Base-by-base conservation (phyloP, 2,888 invertebrate genomes). In the Acrocyrtus sp. region DNA sequence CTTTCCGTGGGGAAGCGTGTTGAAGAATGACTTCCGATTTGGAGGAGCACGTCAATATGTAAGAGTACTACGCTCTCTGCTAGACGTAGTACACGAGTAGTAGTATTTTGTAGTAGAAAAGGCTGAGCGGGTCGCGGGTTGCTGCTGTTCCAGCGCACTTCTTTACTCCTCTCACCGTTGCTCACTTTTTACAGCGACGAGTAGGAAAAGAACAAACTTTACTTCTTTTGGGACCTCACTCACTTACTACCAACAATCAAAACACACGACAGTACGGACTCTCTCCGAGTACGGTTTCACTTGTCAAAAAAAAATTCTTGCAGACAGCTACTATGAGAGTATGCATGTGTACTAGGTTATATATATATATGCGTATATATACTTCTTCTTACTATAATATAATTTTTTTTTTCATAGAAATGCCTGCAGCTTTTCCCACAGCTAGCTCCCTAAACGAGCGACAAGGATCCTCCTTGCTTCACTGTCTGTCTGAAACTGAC, bases 21-120 rank as follows among this genome's bases (percentile, higher is more conserved):
- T 72, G 63, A 75, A 51, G 68, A 75, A 72, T 75, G 75, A 75
- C 57, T 67, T 63, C 63, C 67, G 65, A 61, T 58, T 58, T 54
- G 39, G 53, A 58, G 47, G 41, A 54, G 61, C 75, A 75, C 68
- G 65, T 67, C 62, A 58, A 75, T 75, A 72, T 75, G 60, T 75
- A 75, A 53, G 56, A 47, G 47, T 60, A 60, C 53, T 68, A 47
- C n/a, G n/a, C n/a, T n/a, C n/a, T n/a, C n/a, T n/a, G n/a, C n/a
- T n/a, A n/a, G n/a, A n/a, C n/a, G n/a, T n/a, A n/a, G n/a, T n/a
- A n/a, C 50, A 26, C 61, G 24, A 45, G 61, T 50, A 34, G 50
- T 58, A 47, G 58, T 58, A 47, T 39, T 21, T 39, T 6, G 39
- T 26, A 47, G 34, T 15, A 15, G 47, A 47, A 48, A 48, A 29